Conservation (phyloP, 2,797 vertebrate genomes). For the Hephaestus fuliginosus region DNA sequence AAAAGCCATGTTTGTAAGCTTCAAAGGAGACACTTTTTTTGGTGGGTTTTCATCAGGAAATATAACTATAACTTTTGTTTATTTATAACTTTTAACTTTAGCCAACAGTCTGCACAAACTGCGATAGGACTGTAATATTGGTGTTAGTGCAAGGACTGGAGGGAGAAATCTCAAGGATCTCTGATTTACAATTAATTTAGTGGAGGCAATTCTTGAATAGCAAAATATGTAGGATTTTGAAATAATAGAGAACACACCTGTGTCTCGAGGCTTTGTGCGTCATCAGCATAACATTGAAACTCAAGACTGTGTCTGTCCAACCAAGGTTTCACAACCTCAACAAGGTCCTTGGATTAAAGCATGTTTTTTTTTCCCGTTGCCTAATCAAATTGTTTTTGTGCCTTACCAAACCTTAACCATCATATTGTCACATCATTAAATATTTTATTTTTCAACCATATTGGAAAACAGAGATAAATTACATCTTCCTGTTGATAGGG, state of each 20-base stretch:
- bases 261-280: too few species aligned
- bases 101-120: not conserved
- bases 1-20: not conserved
- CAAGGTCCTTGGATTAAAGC: not conserved
- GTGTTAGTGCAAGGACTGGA: not conserved
- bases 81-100: not conserved
- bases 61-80: not conserved
- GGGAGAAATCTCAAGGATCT: not conserved
- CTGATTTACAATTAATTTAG: not conserved
- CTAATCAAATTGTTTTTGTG: not conserved
- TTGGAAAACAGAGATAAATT: not conserved
- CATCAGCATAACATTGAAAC: too few species aligned
- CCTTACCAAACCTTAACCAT: not conserved
- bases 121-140: not conserved
- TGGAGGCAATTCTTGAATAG: too few species aligned
- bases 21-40: not conserved
- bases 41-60: not conserved
- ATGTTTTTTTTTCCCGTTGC: not conserved
- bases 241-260: too few species aligned
- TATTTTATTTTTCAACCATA: too few species aligned
- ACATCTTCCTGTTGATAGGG: not conserved
- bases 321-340: not conserved
- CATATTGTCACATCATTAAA: not conserved
- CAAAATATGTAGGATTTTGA: too few species aligned
- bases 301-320: not conserved